Conservation (phyloP, 1,140 invertebrate genomes). For the Idris sp. region DNA sequence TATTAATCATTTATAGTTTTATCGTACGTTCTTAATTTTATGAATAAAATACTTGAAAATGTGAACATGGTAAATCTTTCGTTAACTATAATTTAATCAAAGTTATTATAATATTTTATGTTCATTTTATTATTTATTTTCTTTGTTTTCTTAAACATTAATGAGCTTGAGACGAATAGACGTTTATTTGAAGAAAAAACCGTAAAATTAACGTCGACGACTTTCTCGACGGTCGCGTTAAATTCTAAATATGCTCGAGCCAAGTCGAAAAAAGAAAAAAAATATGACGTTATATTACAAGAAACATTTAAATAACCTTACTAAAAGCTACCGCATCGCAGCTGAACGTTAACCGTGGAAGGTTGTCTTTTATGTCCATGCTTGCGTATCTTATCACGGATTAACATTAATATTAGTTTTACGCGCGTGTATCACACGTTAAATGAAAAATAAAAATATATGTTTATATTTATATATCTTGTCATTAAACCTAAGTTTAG, state of each 20-base stretch:
- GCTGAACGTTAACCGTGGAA: slow-evolving; percentile 6
- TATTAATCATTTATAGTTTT: too few species aligned
- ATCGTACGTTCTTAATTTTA: too few species aligned
- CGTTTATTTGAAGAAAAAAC: slow-evolving; percentile 70
- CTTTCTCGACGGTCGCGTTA: slow-evolving; percentile 12
- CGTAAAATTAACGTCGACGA: slow-evolving; percentile 50
- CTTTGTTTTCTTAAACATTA: slow-evolving; percentile 66
- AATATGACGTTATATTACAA: slow-evolving; percentile 47
- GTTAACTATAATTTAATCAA: too few species aligned
- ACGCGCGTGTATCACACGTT: slow-evolving; percentile 57
- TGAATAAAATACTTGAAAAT: too few species aligned
- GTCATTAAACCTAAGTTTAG: slow-evolving; percentile 32
- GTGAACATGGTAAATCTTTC: too few species aligned
- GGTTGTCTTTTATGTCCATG: slow-evolving; percentile 8
- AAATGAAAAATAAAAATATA: slow-evolving; percentile 60
- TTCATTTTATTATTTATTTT: background rate
- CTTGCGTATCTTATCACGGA: slow-evolving; percentile 41
- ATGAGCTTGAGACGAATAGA: slow-evolving; percentile 73
- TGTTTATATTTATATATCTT: slow-evolving; percentile 33
- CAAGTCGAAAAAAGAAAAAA: slow-evolving; percentile 31
- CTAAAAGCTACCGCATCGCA: slow-evolving; percentile 46
- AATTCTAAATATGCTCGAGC: slow-evolving; percentile 37
- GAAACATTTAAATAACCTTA: slow-evolving; percentile 46
- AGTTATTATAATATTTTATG: too few species aligned
- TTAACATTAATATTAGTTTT: slow-evolving; percentile 56